A percentile compares a stretch with the other conserved stretches of the same genome.
These are phyloP conservation scores for Thermophis baileyi DNA, from an alignment of 2,113 vertebrate species.

Conservation along the genomic window DNA sequence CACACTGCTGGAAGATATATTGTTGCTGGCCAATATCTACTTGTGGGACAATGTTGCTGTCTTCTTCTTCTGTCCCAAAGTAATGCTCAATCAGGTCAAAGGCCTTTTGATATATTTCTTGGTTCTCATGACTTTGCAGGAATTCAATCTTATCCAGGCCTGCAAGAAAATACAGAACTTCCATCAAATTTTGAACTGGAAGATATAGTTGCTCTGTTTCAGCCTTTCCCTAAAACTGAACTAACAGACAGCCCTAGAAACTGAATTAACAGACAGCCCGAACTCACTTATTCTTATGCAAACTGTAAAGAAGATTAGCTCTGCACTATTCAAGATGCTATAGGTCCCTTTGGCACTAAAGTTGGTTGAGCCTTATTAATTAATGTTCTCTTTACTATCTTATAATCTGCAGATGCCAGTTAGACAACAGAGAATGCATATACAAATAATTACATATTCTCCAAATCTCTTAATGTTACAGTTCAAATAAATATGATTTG, in stretches of 20 bases:
- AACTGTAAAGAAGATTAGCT: not conserved
- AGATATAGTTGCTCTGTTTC: not conserved
- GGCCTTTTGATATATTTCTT: constrained; percentile 98
- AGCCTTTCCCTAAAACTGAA: not conserved
- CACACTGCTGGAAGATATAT: constrained; percentile 97
- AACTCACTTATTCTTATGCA: not conserved
- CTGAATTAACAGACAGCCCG: not conserved
- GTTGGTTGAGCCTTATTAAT: not conserved
- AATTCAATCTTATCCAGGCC: constrained; percentile 98
- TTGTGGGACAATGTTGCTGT: constrained; percentile 88
- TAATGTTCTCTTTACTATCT: not conserved
- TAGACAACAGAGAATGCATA: not conserved
- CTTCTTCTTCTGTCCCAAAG: constrained; percentile 94
- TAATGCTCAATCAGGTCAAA: constrained; percentile 98
- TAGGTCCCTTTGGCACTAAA: not conserved
- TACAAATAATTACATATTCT: not conserved
- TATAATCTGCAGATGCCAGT: not conserved
- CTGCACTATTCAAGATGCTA: not conserved
- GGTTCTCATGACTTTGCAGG: constrained; percentile 95
- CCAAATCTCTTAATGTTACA: not conserved
- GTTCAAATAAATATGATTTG: not conserved
- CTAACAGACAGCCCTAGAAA: not conserved
- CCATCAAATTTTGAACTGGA: not conserved
- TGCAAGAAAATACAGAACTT: constrained; percentile 55
- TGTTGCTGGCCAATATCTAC: constrained; percentile 97